phyloP scores from a whole-genome alignment of 2,113 vertebrate genomes.

The Colistium nudipinnis region DNA sequence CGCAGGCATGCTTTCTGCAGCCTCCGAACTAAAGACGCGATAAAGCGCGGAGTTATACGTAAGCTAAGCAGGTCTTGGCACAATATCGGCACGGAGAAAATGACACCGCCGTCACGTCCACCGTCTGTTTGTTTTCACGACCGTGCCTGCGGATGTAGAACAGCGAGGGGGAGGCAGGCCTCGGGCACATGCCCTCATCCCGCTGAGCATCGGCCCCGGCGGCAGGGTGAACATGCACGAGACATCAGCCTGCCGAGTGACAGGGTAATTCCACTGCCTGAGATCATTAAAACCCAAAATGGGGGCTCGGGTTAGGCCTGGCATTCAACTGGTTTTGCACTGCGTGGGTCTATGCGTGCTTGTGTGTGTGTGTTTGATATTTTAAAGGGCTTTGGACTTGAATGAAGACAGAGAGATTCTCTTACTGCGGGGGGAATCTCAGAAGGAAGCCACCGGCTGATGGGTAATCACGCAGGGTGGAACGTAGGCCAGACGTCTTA shows the following conservation, averaged over 20 bases:
- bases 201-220: slow-evolving; percentile 31
- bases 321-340: slow-evolving; percentile 29
- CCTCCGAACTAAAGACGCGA: not conserved
- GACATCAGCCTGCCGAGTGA: slow-evolving; percentile 49
- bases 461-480: slow-evolving; percentile 60
- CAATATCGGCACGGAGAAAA: slow-evolving; percentile 21
- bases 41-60: not conserved
- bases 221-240: slow-evolving; percentile 36
- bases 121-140: slow-evolving; percentile 64
- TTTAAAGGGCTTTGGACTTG: slow-evolving; percentile 32
- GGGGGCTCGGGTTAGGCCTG: slow-evolving; percentile 49
- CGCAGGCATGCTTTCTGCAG: not conserved
- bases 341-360: slow-evolving; percentile 6
- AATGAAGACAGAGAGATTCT: slow-evolving; percentile 38
- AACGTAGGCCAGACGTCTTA: slow-evolving; percentile 27
- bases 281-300: slow-evolving; percentile 63
- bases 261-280: slow-evolving; percentile 64
- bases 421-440: slow-evolving; percentile 26
- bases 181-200: slow-evolving; percentile 46
- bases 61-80: slow-evolving; percentile 19
- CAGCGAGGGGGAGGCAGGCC: slow-evolving; percentile 3
- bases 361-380: slow-evolving; percentile 40
- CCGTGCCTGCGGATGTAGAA: slow-evolving; percentile 10
- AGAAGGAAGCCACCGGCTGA: slow-evolving; percentile 52
- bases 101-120: slow-evolving; percentile 34